Evolutionary conservation across 2,888 invertebrate genomes (phyloP).

Genomic region (Copidosoma aretas): DNA sequence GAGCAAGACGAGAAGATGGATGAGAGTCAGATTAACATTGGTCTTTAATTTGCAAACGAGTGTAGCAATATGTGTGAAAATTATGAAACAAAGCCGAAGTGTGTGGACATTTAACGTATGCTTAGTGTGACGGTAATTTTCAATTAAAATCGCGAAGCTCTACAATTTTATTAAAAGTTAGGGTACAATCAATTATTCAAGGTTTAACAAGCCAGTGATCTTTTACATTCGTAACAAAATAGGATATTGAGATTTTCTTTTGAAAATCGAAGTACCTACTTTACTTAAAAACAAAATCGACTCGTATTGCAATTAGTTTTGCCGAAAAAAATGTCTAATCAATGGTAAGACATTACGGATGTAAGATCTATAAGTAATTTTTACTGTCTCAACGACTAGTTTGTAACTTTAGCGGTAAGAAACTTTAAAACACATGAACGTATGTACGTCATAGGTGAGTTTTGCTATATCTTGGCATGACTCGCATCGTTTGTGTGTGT

Average conservation of each 20-base stretch:
- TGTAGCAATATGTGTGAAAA: constrained; percentile 34
- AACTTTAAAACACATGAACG: neutral
- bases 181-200: constrained; percentile 29
- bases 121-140: constrained; percentile 29
- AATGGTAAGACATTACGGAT: too few species aligned
- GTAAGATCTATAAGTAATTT: neutral
- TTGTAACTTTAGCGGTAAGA: neutral
- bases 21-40: constrained; percentile 43
- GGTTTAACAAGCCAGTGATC: constrained; percentile 1
- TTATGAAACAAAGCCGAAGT: constrained; percentile 19
- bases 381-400: neutral
- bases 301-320: neutral
- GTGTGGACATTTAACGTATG: constrained; percentile 28
- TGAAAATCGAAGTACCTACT: constrained; percentile 7
- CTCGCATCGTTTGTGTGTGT: too few species aligned
- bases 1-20: constrained; percentile 18
- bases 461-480: neutral
- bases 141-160: constrained; percentile 14
- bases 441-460: neutral
- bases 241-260: constrained; percentile 11
- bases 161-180: constrained; percentile 25
- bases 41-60: constrained; percentile 38
- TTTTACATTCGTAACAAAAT: constrained; percentile 4
- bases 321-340: constrained; percentile 14
- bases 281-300: neutral